Conservation (phyloP, 2,888 invertebrate species). For the Acrobasis consociella region DNA sequence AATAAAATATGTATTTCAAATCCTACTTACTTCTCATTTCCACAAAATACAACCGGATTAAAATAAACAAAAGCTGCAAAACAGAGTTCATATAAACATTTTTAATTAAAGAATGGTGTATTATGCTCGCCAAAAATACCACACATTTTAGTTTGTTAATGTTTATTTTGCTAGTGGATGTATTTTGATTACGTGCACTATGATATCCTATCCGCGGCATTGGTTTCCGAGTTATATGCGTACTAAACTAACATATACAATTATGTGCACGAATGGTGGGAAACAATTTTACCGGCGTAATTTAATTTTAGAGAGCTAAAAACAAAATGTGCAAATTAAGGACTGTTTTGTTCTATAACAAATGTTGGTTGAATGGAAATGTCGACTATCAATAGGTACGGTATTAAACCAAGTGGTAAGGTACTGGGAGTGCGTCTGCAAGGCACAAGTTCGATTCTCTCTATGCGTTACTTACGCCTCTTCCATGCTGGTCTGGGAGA, state of each 20-base stretch:
- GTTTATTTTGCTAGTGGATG: conserved; percentile 4
- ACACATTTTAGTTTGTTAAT: conserved; percentile 3
- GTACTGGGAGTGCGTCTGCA: too few relatives aligned
- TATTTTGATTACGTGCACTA: conserved; percentile 5
- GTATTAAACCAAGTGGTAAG: too few relatives aligned
- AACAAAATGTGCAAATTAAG: background rate
- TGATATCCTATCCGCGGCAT: conserved; percentile 8
- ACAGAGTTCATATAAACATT: background rate
- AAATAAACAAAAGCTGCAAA: conserved; percentile 11
- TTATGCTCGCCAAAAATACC: background rate
- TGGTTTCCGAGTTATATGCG: background rate
- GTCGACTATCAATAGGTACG: too few relatives aligned
- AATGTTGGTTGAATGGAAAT: background rate
- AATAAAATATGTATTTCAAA: background rate
- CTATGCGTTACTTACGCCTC: too few relatives aligned
- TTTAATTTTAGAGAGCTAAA: background rate
- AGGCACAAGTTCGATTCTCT: too few relatives aligned
- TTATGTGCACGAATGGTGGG: background rate
- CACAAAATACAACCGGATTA: background rate
- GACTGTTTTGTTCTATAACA: background rate
- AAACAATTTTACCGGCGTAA: background rate
- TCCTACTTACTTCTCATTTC: too few relatives aligned
- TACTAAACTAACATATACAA: background rate
- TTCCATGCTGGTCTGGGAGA: too few relatives aligned
- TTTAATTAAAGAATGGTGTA: conserved; percentile 12